phyloP scores from a whole-genome alignment of 2,888 invertebrate genomes.

The Catocala sponsa region DNA sequence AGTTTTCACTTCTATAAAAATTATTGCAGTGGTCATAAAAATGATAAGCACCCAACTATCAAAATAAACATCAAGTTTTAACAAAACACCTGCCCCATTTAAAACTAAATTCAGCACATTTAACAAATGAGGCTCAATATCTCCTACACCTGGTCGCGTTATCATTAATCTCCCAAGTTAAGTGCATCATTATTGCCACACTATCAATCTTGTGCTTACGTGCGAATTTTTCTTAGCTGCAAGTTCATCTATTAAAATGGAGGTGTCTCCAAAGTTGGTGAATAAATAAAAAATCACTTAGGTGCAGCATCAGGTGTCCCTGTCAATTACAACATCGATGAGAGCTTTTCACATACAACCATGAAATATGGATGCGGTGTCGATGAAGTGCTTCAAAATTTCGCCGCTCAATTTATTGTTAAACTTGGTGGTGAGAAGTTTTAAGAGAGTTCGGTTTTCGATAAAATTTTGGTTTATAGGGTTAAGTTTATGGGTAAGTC shows the following conservation, averaged over 20 bases:
- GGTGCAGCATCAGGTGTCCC: constrained; percentile 47
- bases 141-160: constrained; percentile 25
- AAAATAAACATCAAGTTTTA: constrained; percentile 1
- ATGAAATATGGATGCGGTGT: constrained; percentile 49
- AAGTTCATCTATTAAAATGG: constrained; percentile 36
- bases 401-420: constrained; percentile 38
- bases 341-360: constrained; percentile 9
- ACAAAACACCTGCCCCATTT: constrained; percentile 17
- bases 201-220: constrained; percentile 41
- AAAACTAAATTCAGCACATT: neutral
- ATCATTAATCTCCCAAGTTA: constrained; percentile 40
- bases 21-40: too few relatives aligned
- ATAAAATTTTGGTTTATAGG: constrained; percentile 12
- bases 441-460: constrained; percentile 6
- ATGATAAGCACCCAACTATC: neutral
- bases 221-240: constrained; percentile 25
- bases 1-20: too few relatives aligned
- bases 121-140: constrained; percentile 20
- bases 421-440: constrained; percentile 24
- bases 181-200: constrained; percentile 37
- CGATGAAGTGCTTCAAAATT: constrained; percentile 25
- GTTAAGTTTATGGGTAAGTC: constrained; percentile 2
- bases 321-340: constrained; percentile 49
- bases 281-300: constrained; percentile 59
- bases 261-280: constrained; percentile 35